Evolutionary conservation across 2,797 vertebrate species (phyloP), one percentile per base, ranked within the genome.

Genomic region (Betta splendens): DNA sequence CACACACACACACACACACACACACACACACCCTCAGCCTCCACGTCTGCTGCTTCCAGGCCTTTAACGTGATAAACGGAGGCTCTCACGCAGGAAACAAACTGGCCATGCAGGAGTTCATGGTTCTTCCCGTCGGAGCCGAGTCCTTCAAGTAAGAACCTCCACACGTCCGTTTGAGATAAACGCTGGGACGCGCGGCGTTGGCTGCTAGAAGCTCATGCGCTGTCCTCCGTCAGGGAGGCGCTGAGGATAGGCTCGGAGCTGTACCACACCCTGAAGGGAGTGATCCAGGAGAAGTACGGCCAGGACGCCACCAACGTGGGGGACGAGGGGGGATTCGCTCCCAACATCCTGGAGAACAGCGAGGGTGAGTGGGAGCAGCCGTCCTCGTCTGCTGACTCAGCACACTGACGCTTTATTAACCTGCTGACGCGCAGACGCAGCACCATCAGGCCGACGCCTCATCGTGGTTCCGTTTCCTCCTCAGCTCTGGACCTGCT

Each of bases 101-200:
- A 65, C 90, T 97, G 80, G 96, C 96, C 55, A 98, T 98, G 96
- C 96, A 98, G 85, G 96, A 98, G 84, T 98, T 98, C 77, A 96
- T 98, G 96, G 94, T 97, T 52, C 92, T 98, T 55, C 96, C 95
- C 0, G 95, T 98, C 35, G 96, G 96, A 11, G 95, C 96, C 0
- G 95, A 96, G 72, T 96, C 94, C 38, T 96, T 98, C 77, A 90
- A 89, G 88, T 89, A 76, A 64, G 74, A 49, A 21, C n/a, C 49
- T n/a, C n/a, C n/a, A n/a, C 1, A n/a, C 3, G 20, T 35, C 6
- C 43, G n/a, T n/a, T n/a, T n/a, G n/a, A n/a, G n/a, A n/a, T n/a
- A n/a, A n/a, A n/a, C n/a, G n/a, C n/a, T n/a, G n/a, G n/a, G n/a
- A n/a, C n/a, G n/a, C n/a, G n/a, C n/a, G n/a, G n/a, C n/a, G n/a